These are phyloP conservation scores for Cyprinella venusta DNA, from an alignment of 2,797 vertebrate species.

Conservation along the genomic window DNA sequence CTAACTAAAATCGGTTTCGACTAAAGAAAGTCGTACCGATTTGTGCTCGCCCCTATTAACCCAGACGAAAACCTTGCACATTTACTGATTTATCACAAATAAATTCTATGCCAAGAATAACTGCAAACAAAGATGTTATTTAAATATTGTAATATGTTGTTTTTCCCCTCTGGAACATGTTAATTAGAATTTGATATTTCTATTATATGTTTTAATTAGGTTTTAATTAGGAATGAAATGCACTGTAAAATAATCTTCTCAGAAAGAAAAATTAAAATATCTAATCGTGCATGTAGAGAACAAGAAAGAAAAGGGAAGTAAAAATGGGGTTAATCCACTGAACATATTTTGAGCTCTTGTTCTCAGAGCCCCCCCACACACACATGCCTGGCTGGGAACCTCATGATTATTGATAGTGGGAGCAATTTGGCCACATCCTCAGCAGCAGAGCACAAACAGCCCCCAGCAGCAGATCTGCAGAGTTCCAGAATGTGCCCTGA, in stretches of 20 bases:
- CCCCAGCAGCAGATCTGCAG: slow-evolving; percentile 29
- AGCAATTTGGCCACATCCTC: slow-evolving; percentile 60
- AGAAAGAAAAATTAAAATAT: background rate
- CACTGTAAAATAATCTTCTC: background rate
- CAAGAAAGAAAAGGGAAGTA: background rate
- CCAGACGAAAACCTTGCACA: background rate
- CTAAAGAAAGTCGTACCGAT: background rate
- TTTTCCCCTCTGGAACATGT: background rate
- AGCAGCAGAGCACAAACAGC: slow-evolving; percentile 55
- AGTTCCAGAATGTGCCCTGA: slow-evolving; percentile 22
- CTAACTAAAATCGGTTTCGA: background rate
- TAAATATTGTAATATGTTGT: background rate
- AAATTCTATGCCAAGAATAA: background rate
- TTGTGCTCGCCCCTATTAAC: background rate
- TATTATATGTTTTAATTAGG: slow-evolving; percentile 17
- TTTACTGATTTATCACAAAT: background rate
- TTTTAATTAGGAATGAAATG: background rate
- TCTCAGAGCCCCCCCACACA: background rate
- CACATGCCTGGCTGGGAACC: slow-evolving; percentile 47
- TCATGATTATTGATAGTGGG: slow-evolving; percentile 64
- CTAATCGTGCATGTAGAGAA: background rate
- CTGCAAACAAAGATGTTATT: slow-evolving; percentile 3
- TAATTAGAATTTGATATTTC: background rate
- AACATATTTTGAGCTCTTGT: slow-evolving; percentile 13
- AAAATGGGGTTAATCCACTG: background rate